A percentile compares a stretch with the other conserved stretches of the same genome.
phyloP scores from a whole-genome alignment of 2,888 invertebrate species.

The Therioaphis trifolii region DNA sequence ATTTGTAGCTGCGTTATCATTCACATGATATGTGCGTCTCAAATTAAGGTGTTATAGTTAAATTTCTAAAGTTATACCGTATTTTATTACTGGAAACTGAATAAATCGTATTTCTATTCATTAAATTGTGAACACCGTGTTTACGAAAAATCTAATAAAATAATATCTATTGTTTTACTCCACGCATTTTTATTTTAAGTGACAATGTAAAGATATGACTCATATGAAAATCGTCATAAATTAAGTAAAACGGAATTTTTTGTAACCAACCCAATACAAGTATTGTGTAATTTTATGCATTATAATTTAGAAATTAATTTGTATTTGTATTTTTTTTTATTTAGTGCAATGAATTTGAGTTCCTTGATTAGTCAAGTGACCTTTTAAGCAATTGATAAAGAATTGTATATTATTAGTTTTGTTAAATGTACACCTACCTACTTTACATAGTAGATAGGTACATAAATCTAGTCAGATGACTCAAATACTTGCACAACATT shows the following conservation, averaged over 20 bases:
- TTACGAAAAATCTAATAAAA: no score
- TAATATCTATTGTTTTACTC: no score
- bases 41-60: no score
- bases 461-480: slow-evolving; percentile 41
- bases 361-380: not conserved
- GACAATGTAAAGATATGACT: no score
- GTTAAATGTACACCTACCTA: slow-evolving; percentile 13
- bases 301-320: not conserved
- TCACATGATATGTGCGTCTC: no score
- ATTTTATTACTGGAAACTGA: no score
- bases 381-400: not conserved
- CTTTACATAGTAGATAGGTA: not conserved
- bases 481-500: slow-evolving; percentile 47
- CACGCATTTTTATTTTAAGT: no score
- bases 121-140: no score
- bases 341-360: not conserved
- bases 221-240: not conserved
- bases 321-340: not conserved
- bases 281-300: not conserved
- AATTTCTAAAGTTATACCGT: no score
- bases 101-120: no score
- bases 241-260: not conserved
- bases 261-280: not conserved
- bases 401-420: not conserved
- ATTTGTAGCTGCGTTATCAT: no score